A percentile compares a stretch with the other conserved stretches of the same genome.
These are phyloP conservation scores for Chiloscyllium punctatum DNA, from an alignment of 2,797 vertebrate species.

Conservation along the genomic window DNA sequence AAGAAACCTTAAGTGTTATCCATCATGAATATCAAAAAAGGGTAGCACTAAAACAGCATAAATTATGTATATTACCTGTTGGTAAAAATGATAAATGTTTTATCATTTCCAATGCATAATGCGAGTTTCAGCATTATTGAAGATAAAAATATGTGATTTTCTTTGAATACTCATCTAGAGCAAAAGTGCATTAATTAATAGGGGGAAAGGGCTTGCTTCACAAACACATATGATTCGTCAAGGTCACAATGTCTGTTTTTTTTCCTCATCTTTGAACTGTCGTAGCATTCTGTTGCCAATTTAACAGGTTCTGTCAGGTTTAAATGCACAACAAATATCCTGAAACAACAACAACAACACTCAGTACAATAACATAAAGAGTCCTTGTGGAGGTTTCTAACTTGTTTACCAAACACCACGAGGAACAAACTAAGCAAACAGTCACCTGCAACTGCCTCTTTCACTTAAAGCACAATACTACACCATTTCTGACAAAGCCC, in stretches of 20 bases:
- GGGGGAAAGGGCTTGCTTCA: constrained; percentile 28
- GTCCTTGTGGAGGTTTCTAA: constrained; percentile 57
- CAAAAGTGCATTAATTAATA: constrained; percentile 44
- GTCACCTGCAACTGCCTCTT: constrained; percentile 54
- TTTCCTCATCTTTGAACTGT: constrained; percentile 42
- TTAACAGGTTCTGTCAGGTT: constrained; percentile 50
- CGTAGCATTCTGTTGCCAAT: constrained; percentile 45
- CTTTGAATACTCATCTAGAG: constrained; percentile 50
- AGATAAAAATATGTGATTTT: constrained; percentile 65
- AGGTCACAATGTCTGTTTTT: constrained; percentile 46
- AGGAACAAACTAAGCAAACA: constrained; percentile 57
- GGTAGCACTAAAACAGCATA: constrained; percentile 80
- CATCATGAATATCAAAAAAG: constrained; percentile 98
- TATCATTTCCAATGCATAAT: constrained; percentile 66
- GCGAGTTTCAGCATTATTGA: constrained; percentile 47
- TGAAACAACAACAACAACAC: constrained; percentile 62
- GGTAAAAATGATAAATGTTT: constrained; percentile 77
- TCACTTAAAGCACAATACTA: constrained; percentile 44
- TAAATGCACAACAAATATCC: constrained; percentile 62
- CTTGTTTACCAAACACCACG: constrained; percentile 66
- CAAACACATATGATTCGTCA: constrained; percentile 45
- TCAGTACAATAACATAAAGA: constrained; percentile 56
- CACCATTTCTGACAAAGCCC: constrained; percentile 51
- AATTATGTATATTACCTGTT: constrained; percentile 81
- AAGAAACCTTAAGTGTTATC: constrained; percentile 85